Evolutionary conservation across 2,797 vertebrate genomes (phyloP).

Genomic region (Necrosyrtes monachus): DNA sequence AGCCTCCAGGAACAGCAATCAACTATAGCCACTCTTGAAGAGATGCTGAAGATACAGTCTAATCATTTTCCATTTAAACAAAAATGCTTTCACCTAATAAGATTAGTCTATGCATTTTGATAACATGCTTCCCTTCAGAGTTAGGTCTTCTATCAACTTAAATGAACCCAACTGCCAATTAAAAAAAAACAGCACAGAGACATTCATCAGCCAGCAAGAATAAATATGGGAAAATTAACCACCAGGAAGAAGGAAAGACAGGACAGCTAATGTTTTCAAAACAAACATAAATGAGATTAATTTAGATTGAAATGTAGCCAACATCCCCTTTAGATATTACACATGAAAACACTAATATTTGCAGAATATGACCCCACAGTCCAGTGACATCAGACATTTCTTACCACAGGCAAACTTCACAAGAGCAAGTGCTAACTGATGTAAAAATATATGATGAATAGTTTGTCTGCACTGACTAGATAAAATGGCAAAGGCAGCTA

Average conservation of each 20-base stretch:
- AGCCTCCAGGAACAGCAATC: neutral
- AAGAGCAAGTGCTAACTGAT: neutral
- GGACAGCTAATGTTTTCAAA: neutral
- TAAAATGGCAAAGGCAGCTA: neutral
- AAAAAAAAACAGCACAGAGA: neutral
- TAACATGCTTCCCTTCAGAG: neutral
- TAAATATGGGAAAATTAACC: neutral
- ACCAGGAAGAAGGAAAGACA: neutral
- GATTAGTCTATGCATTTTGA: conserved; percentile 9
- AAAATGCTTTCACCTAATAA: conserved; percentile 9
- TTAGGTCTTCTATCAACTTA: neutral
- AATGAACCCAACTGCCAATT: conserved; percentile 11
- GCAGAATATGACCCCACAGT: neutral
- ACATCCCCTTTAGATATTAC: neutral
- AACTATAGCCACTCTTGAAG: neutral
- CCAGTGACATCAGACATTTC: neutral
- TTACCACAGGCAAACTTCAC: neutral
- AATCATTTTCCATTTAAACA: neutral
- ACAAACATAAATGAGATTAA: neutral
- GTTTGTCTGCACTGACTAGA: neutral
- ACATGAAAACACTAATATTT: neutral
- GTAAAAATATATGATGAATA: neutral
- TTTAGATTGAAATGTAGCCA: neutral
- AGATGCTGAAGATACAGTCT: neutral
- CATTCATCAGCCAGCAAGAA: neutral